These are phyloP conservation scores for Aphidius ervi DNA, from an alignment of 1,140 invertebrate species.

Conservation along the genomic window DNA sequence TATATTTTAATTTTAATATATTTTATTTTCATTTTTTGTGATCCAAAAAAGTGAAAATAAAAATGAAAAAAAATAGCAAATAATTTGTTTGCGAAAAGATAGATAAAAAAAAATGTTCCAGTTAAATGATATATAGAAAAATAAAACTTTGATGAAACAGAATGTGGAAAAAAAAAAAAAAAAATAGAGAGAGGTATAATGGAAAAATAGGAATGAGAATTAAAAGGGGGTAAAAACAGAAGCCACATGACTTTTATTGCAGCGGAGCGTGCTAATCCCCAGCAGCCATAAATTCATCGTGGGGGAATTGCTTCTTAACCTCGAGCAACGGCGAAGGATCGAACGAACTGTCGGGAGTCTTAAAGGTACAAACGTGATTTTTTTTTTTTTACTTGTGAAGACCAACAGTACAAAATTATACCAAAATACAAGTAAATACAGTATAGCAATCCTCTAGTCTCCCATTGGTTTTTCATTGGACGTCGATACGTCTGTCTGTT, in stretches of 20 bases:
- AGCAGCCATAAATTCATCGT: slow-evolving; percentile 40
- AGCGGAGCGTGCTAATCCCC: slow-evolving; percentile 33
- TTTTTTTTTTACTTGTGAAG: background rate
- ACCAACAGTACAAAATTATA: background rate
- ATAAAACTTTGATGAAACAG: slow-evolving; percentile 3
- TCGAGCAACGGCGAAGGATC: slow-evolving; percentile 22
- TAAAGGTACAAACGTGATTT: slow-evolving; percentile 27
- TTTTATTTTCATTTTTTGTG: background rate
- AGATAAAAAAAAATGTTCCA: no score
- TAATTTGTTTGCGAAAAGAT: no score
- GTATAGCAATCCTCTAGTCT: no score
- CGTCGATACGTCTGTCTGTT: background rate
- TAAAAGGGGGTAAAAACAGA: background rate
- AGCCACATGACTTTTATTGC: slow-evolving; percentile 37
- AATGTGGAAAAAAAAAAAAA: slow-evolving; percentile 5
- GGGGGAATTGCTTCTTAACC: slow-evolving; percentile 39
- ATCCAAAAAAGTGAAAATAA: background rate
- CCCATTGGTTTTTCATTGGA: no score
- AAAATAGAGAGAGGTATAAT: background rate
- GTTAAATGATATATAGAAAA: no score
- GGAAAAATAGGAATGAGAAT: no score
- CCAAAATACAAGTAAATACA: background rate
- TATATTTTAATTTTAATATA: background rate
- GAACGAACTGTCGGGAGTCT: slow-evolving; percentile 31
- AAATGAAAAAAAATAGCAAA: no score